Conservation (phyloP, 2,888 invertebrate genomes). For the Leptinotarsa juncta region DNA sequence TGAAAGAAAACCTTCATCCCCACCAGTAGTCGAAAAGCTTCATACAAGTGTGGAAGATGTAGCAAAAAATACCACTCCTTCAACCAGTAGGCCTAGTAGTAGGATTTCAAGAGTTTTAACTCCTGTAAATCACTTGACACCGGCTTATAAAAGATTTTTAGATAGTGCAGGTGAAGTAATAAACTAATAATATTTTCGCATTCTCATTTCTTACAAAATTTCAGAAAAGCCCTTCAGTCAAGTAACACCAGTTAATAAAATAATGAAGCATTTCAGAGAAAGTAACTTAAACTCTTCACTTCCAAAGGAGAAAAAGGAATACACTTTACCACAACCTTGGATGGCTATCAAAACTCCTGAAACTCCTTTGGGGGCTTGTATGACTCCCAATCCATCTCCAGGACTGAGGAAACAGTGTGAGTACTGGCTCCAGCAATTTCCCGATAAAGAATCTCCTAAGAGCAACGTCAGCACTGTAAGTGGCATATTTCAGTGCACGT, state of each 20-base stretch:
- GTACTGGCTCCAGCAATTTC: slow-evolving; percentile 67
- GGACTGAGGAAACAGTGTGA: slow-evolving; percentile 67
- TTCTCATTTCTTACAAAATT: neutral
- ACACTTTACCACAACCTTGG: slow-evolving; percentile 38
- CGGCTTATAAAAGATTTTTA: slow-evolving; percentile 32
- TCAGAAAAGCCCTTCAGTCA: slow-evolving; percentile 53
- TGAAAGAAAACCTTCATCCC: slow-evolving; percentile 14
- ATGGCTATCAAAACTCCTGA: slow-evolving; percentile 67
- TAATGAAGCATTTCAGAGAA: slow-evolving; percentile 59
- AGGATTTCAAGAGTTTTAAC: slow-evolving; percentile 35
- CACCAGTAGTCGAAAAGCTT: neutral
- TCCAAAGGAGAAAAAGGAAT: slow-evolving; percentile 27
- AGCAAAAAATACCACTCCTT: neutral
- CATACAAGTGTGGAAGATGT: neutral
- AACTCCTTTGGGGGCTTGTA: slow-evolving; percentile 69
- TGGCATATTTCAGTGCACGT: neutral
- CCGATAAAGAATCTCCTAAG: slow-evolving; percentile 57
- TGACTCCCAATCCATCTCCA: slow-evolving; percentile 67
- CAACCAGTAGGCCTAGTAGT: slow-evolving; percentile 19
- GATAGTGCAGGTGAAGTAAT: slow-evolving; percentile 38
- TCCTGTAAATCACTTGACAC: slow-evolving; percentile 37
- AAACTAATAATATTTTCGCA: neutral
- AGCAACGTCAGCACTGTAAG: slow-evolving; percentile 40
- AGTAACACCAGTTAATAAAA: slow-evolving; percentile 61
- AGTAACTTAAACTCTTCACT: slow-evolving; percentile 48